Evolutionary conservation across 2,797 vertebrate species (phyloP), one percentile per base, ranked within the genome.

Genomic region (Muraenolepis orangiensis): DNA sequence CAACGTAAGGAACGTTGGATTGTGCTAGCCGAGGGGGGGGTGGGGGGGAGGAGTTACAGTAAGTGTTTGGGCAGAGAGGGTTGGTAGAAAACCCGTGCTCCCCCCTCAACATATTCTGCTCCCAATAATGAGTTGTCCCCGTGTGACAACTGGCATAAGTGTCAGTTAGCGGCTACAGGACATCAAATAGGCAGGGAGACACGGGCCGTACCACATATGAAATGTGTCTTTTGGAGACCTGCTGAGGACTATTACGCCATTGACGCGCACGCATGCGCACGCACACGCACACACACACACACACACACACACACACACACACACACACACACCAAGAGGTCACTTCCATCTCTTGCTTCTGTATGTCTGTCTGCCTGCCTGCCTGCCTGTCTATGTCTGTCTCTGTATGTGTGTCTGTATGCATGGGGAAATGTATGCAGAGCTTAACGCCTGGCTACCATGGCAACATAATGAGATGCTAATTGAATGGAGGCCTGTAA

Each of bases 401-500:
- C n/a, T n/a, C n/a, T n/a, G n/a, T n/a, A n/a, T n/a, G n/a, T n/a
- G n/a, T n/a, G n/a, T n/a, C n/a, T 36, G 74, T 81, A 74, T 74
- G 79, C 78, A 80, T 80, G 78, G 75, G 81, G 84, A 88, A 89
- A 87, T 81, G 87, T 88, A 87, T 72, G 76, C 61, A 20, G 71
- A 0, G 81, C 81, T 88, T 88, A 78, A 89, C 88, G 74, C 84
- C 6, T 67, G 40, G 89, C 83, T 91, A 76, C 90, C 82, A 92
- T 92, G 86, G 89, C 82, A 91, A 93, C 91, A 84, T 91, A 93
- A 93, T 93, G 88, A 93, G 87, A 93, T 93, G 92, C 89, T 92
- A 93, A 93, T 92, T 89, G 87, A 89, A 91, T 89, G 88, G 85
- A 89, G 86, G 89, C 87, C 85, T 90, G 90, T 82, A 85, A 77